phyloP scores from a whole-genome alignment of 2,888 invertebrate genomes.

The Acanthococcus lagerstroemiae region DNA sequence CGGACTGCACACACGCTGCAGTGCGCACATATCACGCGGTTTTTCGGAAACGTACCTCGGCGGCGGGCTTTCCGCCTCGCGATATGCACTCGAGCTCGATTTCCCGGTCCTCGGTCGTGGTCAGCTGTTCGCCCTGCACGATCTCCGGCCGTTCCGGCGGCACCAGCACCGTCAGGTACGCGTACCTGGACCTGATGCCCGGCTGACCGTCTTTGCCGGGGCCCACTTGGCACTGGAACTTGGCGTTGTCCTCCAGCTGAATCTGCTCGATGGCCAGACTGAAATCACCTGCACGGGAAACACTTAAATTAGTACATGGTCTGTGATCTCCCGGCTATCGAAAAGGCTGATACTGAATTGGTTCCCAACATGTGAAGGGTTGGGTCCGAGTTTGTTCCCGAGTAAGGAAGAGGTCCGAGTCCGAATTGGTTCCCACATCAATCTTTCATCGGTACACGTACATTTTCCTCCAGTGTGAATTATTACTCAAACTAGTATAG shows the following conservation, averaged over 20 bases:
- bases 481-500: too few relatives aligned
- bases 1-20: too few relatives aligned
- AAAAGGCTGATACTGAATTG: too few relatives aligned
- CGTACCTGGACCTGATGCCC: conserved; percentile 75
- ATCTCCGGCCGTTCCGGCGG: conserved; percentile 86
- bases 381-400: too few relatives aligned
- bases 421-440: too few relatives aligned
- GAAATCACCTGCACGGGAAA: conserved; percentile 62
- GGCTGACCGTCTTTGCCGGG: conserved; percentile 64
- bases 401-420: too few relatives aligned
- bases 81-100: conserved; percentile 87
- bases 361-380: too few relatives aligned
- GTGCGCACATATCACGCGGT: too few relatives aligned
- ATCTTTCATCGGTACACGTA: too few relatives aligned
- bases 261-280: conserved; percentile 83
- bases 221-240: conserved; percentile 89
- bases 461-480: too few relatives aligned
- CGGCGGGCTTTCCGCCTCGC: conserved; percentile 83
- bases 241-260: conserved; percentile 83
- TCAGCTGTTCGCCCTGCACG: conserved; percentile 69
- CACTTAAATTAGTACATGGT: not conserved
- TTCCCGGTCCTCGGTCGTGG: conserved; percentile 80
- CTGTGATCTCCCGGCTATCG: too few relatives aligned
- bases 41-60: conserved; percentile 58
- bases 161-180: conserved; percentile 73